Percentiles rank a stretch among this genome's conserved stretches.
phyloP scores from a whole-genome alignment of 2,113 vertebrate species.

The Cranoglanis bouderius region DNA sequence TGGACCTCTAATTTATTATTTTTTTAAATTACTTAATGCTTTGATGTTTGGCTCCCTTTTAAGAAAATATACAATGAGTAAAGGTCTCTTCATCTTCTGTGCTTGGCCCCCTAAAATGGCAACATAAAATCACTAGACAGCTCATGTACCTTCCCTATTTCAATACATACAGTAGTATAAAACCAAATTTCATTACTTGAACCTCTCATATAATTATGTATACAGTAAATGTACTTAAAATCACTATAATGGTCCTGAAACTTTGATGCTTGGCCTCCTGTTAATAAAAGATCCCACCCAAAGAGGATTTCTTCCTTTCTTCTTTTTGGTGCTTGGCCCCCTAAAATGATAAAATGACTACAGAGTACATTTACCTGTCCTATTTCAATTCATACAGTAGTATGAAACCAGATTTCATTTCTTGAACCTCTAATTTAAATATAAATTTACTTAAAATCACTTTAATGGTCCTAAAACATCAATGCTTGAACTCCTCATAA shows the following conservation, averaged over 20 bases:
- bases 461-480: background rate
- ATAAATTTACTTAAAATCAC: background rate
- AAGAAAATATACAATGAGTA: background rate
- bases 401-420: background rate
- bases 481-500: background rate
- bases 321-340: background rate
- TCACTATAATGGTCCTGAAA: background rate
- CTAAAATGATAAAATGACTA: background rate
- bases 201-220: background rate
- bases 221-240: background rate
- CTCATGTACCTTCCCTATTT: background rate
- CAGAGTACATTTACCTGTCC: background rate
- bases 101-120: background rate
- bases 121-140: background rate
- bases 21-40: no score
- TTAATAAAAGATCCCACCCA: background rate
- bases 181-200: background rate
- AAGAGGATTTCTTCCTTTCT: background rate
- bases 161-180: no score
- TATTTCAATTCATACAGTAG: no score
- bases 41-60: background rate
- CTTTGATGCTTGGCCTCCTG: background rate
- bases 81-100: no score
- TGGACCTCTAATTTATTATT: no score
- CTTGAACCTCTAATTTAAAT: background rate